Base-by-base conservation (phyloP, 2,888 invertebrate genomes). In the Nomada goodeniana region DNA sequence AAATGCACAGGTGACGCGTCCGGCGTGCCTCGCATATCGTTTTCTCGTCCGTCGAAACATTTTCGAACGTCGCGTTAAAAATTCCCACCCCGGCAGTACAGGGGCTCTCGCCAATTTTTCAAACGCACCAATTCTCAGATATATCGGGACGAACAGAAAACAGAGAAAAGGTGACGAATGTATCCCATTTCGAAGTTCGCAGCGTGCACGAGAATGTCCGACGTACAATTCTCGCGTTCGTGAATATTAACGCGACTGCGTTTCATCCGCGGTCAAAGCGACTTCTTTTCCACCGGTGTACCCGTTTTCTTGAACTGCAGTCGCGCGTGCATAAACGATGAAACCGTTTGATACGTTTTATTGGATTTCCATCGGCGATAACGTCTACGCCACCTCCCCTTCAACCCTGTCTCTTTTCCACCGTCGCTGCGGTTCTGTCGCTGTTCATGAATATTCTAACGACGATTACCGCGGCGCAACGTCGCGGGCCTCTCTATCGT, bases 401-500 rank as follows among this genome's bases (percentile, higher is more conserved):
- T 55, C 47, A 4, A 0, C 29, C 67, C 50, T 10, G 36, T 70
- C 61, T 80, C 70, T 67, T 61, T 82, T 71, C 63, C 67, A 15
- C n/a, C 59, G 67, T 80, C 76, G 80, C 44, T 71, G 61, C 15
- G 57, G 65, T 29, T 44, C 23, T 52, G 60, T 26, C 76, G 67
- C 73, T 67, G 55, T 85, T 90, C 91, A 91, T 91, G 91, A 89
- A 91, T 91, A 91, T 91, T 91, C 91, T 69, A 83, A 75, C 77
- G 84, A 85, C 88, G 88, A 90, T 91, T 91, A 90, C 84, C 76
- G 65, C 55, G 72, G 53, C 65, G 78, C 74, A 76, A 75, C 76
- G 76, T 68, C 76, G 76, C 55, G 82, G 68, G 82, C 64, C 76
- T 55, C 76, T 87, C 75, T 76, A 65, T 89, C 85, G 87, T 87